Percentiles rank a stretch among this genome's conserved stretches.
Conservation (phyloP, 2,888 invertebrate genomes). For the Hermaeophaga mercurialis region DNA sequence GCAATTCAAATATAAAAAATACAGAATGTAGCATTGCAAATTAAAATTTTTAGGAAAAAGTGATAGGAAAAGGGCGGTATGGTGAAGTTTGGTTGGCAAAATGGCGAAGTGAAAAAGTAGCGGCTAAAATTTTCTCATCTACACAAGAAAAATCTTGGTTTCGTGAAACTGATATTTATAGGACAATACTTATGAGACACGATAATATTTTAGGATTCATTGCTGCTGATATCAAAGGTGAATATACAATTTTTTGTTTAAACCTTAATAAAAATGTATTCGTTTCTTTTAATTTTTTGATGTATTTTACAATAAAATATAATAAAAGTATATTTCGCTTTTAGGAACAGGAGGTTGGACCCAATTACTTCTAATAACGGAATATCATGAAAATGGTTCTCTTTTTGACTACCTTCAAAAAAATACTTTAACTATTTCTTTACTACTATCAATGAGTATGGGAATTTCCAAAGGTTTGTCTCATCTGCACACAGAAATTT, state of each 20-base stretch:
- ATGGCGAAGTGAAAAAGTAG: slow-evolving; percentile 37
- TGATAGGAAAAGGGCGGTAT: slow-evolving; percentile 29
- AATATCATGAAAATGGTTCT: slow-evolving; percentile 34
- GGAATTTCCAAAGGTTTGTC: slow-evolving; percentile 34
- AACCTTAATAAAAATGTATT: too few species aligned
- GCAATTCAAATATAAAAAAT: too few species aligned
- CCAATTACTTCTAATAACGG: slow-evolving; percentile 35
- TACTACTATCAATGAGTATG: slow-evolving; percentile 29
- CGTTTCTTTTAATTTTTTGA: too few species aligned
- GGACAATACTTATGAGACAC: slow-evolving; percentile 35
- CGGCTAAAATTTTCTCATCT: slow-evolving; percentile 36
- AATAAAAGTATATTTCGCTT: neutral
- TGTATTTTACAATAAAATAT: too few species aligned
- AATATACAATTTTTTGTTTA: too few species aligned
- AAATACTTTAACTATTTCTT: slow-evolving; percentile 24
- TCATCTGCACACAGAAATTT: slow-evolving; percentile 37
- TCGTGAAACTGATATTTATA: slow-evolving; percentile 36
- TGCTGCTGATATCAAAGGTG: slow-evolving; percentile 38
- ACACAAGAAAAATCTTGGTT: slow-evolving; percentile 32
- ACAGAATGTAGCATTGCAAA: too few species aligned
- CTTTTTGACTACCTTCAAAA: slow-evolving; percentile 33
- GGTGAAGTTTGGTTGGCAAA: slow-evolving; percentile 36
- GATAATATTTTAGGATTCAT: slow-evolving; percentile 40
- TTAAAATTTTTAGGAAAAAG: slow-evolving; percentile 28
- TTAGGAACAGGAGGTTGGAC: slow-evolving; percentile 23